phyloP scores from a whole-genome alignment of 2,113 vertebrate species.

The Takifugu flavidus region DNA sequence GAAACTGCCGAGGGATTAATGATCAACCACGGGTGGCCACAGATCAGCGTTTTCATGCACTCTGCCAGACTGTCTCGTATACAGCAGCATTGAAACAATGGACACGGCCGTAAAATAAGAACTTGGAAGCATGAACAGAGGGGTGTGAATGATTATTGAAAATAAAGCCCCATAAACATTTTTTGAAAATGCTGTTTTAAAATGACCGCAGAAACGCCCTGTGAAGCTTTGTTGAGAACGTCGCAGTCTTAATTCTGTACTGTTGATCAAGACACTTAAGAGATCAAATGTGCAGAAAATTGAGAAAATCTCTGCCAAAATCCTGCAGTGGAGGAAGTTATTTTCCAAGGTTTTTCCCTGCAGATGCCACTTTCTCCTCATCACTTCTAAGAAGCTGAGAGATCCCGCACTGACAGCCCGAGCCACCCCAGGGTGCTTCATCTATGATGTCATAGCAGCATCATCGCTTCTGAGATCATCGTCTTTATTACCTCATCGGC shows the following conservation, averaged over 20 bases:
- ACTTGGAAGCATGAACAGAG: not conserved
- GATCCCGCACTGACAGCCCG: not conserved
- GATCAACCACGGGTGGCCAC: conserved; percentile 46
- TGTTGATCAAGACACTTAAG: not conserved
- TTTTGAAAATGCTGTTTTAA: too few species aligned
- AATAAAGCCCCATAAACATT: not conserved
- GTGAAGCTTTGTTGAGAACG: too few species aligned
- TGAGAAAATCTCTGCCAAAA: too few species aligned
- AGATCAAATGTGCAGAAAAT: not conserved
- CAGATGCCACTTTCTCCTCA: not conserved
- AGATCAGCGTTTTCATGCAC: conserved; percentile 7
- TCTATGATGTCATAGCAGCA: conserved; percentile 30
- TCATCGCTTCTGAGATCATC: conserved; percentile 35
- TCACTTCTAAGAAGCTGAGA: not conserved
- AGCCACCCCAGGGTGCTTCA: not conserved
- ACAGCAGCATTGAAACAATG: not conserved
- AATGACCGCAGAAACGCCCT: too few species aligned
- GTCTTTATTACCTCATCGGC: conserved; percentile 20
- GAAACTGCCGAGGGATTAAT: conserved; percentile 50
- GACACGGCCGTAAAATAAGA: not conserved
- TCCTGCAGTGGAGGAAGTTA: not conserved
- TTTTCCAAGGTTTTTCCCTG: not conserved
- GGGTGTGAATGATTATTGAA: not conserved
- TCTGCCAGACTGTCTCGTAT: not conserved
- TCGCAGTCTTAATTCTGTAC: too few species aligned